Percentiles rank a stretch among this genome's conserved stretches.
phyloP scores from a whole-genome alignment of 2,888 invertebrate genomes.

The Agrotis exclamationis region DNA sequence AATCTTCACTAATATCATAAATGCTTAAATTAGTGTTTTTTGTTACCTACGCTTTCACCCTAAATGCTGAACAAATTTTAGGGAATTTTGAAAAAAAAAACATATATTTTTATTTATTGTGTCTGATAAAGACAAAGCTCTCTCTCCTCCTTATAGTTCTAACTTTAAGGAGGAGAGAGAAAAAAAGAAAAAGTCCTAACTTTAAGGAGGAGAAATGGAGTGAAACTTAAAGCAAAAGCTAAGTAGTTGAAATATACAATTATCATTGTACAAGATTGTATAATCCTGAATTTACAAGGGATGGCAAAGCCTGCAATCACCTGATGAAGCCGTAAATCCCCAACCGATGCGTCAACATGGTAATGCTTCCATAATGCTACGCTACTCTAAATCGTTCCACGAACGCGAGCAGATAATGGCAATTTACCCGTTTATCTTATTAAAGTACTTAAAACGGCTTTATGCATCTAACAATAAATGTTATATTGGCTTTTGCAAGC shows the following conservation, averaged over 20 bases:
- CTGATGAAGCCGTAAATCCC: constrained; percentile 57
- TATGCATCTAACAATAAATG: constrained; percentile 48
- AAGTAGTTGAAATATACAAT: constrained; percentile 22
- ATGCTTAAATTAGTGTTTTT: no score
- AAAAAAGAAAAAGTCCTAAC: no score
- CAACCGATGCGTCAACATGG: constrained; percentile 42
- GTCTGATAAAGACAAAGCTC: no score
- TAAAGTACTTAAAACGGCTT: constrained; percentile 51
- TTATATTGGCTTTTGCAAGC: constrained; percentile 47
- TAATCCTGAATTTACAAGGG: constrained; percentile 46
- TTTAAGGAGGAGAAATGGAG: no score
- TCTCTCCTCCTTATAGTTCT: no score
- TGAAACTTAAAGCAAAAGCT: no score
- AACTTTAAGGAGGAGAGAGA: no score
- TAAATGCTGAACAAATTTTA: no score
- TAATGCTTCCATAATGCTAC: constrained; percentile 27
- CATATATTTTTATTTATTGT: no score
- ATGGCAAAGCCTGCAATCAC: constrained; percentile 55
- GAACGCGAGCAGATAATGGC: constrained; percentile 48
- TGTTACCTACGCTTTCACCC: no score
- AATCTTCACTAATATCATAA: no score
- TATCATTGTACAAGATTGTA: constrained; percentile 10
- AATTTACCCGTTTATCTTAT: constrained; percentile 55
- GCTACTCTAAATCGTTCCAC: constrained; percentile 28
- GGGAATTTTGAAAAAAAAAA: no score